These are phyloP conservation scores for Erynnis tages DNA, from an alignment of 2,888 invertebrate species.

Conservation along the genomic window DNA sequence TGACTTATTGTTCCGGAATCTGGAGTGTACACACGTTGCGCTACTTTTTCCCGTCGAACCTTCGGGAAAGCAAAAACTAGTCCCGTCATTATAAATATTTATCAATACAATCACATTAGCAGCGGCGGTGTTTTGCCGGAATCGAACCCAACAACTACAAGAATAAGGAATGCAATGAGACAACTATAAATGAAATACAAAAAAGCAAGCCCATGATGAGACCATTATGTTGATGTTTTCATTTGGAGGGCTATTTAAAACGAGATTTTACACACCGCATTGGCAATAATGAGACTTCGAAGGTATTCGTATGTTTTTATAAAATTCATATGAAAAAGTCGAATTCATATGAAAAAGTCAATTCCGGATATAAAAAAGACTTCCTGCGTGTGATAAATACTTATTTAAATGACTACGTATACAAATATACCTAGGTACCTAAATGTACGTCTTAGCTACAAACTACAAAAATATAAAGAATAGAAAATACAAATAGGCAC, in stretches of 20 bases:
- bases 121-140: constrained; percentile 49
- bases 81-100: constrained; percentile 51
- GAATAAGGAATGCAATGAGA: constrained; percentile 51
- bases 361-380: too few relatives aligned
- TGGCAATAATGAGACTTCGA: too few relatives aligned
- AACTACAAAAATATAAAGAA: too few relatives aligned
- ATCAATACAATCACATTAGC: constrained; percentile 59
- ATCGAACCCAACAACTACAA: constrained; percentile 44
- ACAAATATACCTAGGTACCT: too few relatives aligned
- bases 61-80: constrained; percentile 26
- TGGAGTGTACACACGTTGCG: constrained; percentile 12
- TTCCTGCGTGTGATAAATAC: too few relatives aligned
- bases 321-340: too few relatives aligned
- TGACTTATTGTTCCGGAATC: constrained; percentile 15
- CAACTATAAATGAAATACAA: constrained; percentile 34
- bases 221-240: constrained; percentile 35
- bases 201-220: constrained; percentile 35
- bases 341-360: too few relatives aligned
- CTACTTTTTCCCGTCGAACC: constrained; percentile 25
- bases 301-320: too few relatives aligned
- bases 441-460: too few relatives aligned
- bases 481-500: too few relatives aligned
- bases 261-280: neutral
- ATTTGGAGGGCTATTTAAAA: constrained; percentile 2
- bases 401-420: too few relatives aligned